These are phyloP conservation scores for Pantherophis guttatus DNA, from an alignment of 2,113 vertebrate species.

Conservation along the genomic window DNA sequence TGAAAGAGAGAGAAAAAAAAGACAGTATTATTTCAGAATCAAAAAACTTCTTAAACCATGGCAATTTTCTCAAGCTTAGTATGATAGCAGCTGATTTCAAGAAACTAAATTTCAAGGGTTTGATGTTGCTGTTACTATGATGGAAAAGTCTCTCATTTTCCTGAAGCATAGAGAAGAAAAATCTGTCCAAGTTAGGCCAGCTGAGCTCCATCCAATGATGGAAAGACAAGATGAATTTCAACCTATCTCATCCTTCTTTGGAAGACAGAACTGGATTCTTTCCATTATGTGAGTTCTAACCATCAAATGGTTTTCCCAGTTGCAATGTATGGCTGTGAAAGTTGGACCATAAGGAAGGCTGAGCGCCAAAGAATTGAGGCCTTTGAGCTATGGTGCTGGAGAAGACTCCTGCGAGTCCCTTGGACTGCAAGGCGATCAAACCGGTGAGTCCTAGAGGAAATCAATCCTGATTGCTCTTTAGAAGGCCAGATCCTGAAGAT, in stretches of 20 bases:
- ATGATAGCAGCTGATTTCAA: background rate
- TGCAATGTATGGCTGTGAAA: no score
- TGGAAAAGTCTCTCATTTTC: background rate
- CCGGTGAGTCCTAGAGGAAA: no score
- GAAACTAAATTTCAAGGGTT: background rate
- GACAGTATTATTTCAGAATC: background rate
- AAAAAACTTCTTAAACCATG: background rate
- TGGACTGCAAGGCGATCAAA: no score
- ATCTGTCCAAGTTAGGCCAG: background rate
- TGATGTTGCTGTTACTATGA: background rate
- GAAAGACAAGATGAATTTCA: background rate
- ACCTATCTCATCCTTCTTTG: background rate
- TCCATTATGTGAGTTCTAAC: background rate
- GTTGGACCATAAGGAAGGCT: no score
- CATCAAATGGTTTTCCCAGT: slow-evolving; percentile 21
- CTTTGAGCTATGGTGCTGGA: no score
- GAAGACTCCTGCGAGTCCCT: no score
- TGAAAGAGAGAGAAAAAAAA: background rate
- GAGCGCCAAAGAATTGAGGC: no score
- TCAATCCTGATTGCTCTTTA: no score
- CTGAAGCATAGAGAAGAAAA: background rate
- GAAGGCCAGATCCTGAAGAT: no score
- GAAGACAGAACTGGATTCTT: background rate
- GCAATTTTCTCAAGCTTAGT: background rate
- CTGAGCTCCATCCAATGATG: background rate